A percentile compares a stretch with the other conserved stretches of the same genome.
Evolutionary conservation across 2,797 vertebrate species (phyloP).

Genomic region (Macroramphosus scolopax): DNA sequence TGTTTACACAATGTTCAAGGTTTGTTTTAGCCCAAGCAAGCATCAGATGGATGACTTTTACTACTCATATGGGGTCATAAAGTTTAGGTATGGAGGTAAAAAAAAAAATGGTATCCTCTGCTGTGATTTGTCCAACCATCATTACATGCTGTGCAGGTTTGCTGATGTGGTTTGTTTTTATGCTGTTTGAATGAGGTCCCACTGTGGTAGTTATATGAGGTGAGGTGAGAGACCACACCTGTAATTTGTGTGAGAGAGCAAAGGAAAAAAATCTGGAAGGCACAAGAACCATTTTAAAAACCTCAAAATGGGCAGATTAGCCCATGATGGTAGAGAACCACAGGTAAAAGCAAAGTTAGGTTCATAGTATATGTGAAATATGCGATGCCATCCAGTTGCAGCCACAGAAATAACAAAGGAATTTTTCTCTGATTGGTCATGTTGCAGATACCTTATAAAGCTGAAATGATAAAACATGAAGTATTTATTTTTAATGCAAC

Average conservation of each 20-base stretch:
- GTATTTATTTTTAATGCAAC: too few species aligned
- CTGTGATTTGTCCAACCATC: slow-evolving; percentile 15
- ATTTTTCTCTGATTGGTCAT: too few species aligned
- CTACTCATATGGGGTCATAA: too few species aligned
- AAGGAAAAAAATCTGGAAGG: neutral
- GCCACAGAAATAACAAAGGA: slow-evolving; percentile 1
- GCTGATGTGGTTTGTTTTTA: too few species aligned
- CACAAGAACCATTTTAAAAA: slow-evolving; percentile 1
- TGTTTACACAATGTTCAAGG: slow-evolving; percentile 37
- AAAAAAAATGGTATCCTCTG: too few species aligned
- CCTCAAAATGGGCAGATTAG: too few species aligned
- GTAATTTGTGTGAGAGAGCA: too few species aligned
- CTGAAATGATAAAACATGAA: too few species aligned
- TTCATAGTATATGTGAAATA: neutral
- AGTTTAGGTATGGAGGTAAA: slow-evolving; percentile 11
- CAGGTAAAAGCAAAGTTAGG: slow-evolving; percentile 1
- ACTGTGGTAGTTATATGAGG: neutral
- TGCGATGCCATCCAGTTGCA: neutral
- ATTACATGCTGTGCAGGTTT: neutral
- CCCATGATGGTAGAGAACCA: neutral
- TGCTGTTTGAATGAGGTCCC: slow-evolving; percentile 1
- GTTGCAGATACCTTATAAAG: too few species aligned
- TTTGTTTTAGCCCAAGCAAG: slow-evolving; percentile 17
- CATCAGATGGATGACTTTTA: too few species aligned
- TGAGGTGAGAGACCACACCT: neutral